Base-by-base conservation (phyloP, 1,140 invertebrate species). In the Leptinotarsa texana region DNA sequence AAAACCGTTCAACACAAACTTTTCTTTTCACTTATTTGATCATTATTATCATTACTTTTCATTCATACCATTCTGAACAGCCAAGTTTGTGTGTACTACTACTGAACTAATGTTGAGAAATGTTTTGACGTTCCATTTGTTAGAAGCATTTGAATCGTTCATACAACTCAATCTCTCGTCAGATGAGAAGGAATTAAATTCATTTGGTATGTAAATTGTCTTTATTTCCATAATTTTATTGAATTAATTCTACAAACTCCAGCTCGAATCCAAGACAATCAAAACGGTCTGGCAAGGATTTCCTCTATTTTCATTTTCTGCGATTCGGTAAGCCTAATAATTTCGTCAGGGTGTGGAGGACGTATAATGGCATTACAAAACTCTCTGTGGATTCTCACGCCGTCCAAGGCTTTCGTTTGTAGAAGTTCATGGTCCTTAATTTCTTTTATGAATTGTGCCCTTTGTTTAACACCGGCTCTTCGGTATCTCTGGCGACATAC, bases 401-500 rank as follows among this genome's bases (percentile, higher is more conserved):
- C 83, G 70, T 80, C 78, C 62, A 85, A 67, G 1, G 83, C 84
- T 69, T 78, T 79, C 11, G 78, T 74, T 71, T 83, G 82, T 48
- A 83, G 74, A 17, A 77, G 63, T 75, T 85, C 82, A 65, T 83
- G 83, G 13, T 73, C 51, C 17, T 74, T 73, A 17, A 84, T 77
- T 80, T 85, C 83, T 63, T 76, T 80, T 47, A 82, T 78, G 69
- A 84, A 84, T 72, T 83, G 80, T 5, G 69, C 63, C 17, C 78
- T 77, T 73, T 83, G 80, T 62, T 79, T 66, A n/a, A 76, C 73
- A 4, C 75, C 79, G 13, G 73, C 73, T 68, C 73, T 79, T 47
- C 74, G 70, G 65, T 83, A 84, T 71, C 84, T 75, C 75, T 84
- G 80, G 17, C 83, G 79, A 73, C 84, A 85, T 61, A 82, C 79